Conservation (phyloP, 2,888 invertebrate genomes). For the Pammene aurita region DNA sequence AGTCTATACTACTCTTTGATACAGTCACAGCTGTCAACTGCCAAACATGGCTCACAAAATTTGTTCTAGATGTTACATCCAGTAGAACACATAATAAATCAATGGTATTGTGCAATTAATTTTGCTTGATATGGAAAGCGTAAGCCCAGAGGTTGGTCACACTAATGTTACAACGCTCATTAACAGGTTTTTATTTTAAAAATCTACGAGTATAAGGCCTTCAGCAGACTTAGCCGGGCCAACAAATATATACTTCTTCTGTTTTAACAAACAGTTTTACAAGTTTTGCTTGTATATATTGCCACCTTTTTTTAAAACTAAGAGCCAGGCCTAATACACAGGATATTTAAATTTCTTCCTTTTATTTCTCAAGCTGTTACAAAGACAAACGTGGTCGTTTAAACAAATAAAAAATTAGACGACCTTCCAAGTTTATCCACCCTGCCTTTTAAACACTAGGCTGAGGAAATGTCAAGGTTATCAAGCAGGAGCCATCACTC, state of each 20-base stretch:
- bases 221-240: neutral
- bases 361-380: neutral
- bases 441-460: conserved; percentile 25
- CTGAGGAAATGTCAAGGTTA: conserved; percentile 53
- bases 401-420: conserved; percentile 8
- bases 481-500: conserved; percentile 74
- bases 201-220: neutral
- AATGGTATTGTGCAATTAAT: neutral
- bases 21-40: no score
- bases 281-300: no score
- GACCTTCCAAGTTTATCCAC: conserved; percentile 26
- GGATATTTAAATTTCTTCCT: neutral
- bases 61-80: no score
- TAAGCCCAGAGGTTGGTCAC: conserved; percentile 1
- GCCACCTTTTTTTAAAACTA: neutral
- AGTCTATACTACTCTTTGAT: no score
- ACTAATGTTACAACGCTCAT: neutral
- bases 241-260: neutral
- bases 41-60: no score
- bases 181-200: neutral
- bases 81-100: no score
- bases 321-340: no score
- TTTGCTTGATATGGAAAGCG: neutral
- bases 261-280: neutral
- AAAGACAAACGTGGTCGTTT: neutral